Percentiles rank a stretch among this genome's conserved stretches.
Evolutionary conservation across 2,113 vertebrate species (phyloP).

Genomic region (Cavia aperea): DNA sequence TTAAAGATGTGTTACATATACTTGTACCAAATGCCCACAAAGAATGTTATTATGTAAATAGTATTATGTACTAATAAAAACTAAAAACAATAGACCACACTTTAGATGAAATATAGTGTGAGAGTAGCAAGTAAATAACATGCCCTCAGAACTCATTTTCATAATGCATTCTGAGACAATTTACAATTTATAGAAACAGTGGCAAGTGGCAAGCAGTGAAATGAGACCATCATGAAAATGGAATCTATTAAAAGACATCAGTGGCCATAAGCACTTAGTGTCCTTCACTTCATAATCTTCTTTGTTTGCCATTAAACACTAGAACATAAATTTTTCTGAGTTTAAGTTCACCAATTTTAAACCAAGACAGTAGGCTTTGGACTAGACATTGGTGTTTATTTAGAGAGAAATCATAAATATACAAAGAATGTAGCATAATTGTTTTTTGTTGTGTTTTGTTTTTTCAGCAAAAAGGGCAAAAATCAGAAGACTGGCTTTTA

Average conservation of each 20-base stretch:
- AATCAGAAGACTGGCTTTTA: conserved; percentile 1
- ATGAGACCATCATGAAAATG: not conserved
- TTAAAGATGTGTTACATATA: not conserved
- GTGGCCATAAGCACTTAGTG: not conserved
- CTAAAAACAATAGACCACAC: not conserved
- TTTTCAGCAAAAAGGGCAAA: not conserved
- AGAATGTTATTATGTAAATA: not conserved
- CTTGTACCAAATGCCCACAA: not conserved
- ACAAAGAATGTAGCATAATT: not conserved
- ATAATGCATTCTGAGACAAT: not conserved
- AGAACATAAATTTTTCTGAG: not conserved
- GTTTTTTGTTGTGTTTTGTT: not conserved
- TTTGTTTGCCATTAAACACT: not conserved
- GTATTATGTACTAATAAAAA: not conserved
- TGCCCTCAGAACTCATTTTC: not conserved
- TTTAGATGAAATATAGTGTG: not conserved
- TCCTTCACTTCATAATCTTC: not conserved
- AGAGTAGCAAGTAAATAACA: not conserved
- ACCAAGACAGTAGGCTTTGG: not conserved
- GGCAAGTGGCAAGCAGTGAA: not conserved
- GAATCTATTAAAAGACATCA: not conserved
- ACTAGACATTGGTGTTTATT: conserved; percentile 2
- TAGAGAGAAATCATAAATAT: conserved; percentile 8
- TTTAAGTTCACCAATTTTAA: not conserved
- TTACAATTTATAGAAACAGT: not conserved